phyloP scores from a whole-genome alignment of 92 coral and sea anemone genomes.

The Blastomussa wellsi region DNA sequence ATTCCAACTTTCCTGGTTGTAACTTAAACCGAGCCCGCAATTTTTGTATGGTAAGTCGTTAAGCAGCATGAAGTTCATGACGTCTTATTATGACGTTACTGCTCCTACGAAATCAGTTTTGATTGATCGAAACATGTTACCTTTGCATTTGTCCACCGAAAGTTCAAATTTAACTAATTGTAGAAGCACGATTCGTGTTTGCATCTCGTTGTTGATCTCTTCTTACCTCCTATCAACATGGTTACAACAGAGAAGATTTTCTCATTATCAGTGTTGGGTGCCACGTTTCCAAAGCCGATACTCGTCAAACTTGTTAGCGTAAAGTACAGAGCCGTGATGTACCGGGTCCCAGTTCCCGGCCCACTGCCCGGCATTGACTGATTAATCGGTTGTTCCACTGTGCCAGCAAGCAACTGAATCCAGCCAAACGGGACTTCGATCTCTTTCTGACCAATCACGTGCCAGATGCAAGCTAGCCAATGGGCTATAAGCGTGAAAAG shows the following conservation, averaged over 20 bases:
- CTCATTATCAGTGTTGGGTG: conserved; percentile 89
- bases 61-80: too few relatives aligned
- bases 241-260: conserved; percentile 81
- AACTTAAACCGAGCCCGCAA: too few relatives aligned
- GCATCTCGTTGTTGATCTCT: background rate
- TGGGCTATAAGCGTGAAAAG: conserved; percentile 91
- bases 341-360: conserved; percentile 58
- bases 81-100: too few relatives aligned
- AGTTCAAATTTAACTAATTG: too few relatives aligned
- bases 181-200: background rate
- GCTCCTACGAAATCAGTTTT: too few relatives aligned
- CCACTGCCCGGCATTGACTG: conserved; percentile 47
- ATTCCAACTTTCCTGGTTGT: too few relatives aligned
- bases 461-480: conserved; percentile 98
- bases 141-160: too few relatives aligned
- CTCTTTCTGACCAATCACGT: conserved; percentile 77
- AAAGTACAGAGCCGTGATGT: conserved; percentile 88
- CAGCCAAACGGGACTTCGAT: conserved; percentile 67
- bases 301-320: conserved; percentile 92
- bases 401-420: conserved; percentile 67
- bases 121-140: too few relatives aligned
- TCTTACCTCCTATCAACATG: conserved; percentile 92
- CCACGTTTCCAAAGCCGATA: conserved; percentile 95
- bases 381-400: conserved; percentile 40
- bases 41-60: too few relatives aligned